Evolutionary conservation across 2,797 vertebrate genomes (phyloP).

Genomic region (Psittacula echo): DNA sequence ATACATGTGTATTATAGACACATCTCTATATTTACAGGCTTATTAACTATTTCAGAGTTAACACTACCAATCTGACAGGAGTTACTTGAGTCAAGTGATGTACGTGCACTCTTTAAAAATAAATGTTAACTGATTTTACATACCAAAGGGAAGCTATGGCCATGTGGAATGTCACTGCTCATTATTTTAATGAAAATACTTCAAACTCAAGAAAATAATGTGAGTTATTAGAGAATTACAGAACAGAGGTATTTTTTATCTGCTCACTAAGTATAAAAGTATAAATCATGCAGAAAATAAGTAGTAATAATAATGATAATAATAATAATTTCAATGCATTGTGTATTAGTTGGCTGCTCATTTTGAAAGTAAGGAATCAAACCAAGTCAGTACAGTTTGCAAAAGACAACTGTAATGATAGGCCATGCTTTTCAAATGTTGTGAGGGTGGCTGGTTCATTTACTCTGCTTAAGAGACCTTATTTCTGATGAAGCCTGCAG

Average conservation of each 20-base stretch:
- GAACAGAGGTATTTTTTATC: background rate
- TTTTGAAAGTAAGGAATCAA: background rate
- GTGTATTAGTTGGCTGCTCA: background rate
- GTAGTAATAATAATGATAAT: background rate
- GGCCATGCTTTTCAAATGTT: background rate
- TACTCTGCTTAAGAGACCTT: background rate
- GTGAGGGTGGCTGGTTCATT: background rate
- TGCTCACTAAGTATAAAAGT: background rate
- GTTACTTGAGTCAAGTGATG: background rate
- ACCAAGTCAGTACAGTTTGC: background rate
- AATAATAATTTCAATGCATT: background rate
- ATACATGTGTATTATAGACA: background rate
- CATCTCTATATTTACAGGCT: background rate
- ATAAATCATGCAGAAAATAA: background rate
- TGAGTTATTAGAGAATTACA: background rate
- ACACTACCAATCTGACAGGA: background rate
- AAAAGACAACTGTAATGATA: background rate
- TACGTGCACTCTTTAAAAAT: background rate
- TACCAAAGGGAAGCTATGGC: background rate
- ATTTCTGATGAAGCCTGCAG: slow-evolving; percentile 5
- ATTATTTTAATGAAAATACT: background rate
- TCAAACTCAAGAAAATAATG: background rate
- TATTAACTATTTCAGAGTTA: background rate
- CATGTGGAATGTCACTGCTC: background rate
- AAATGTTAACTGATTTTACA: background rate